phyloP scores from a whole-genome alignment of 2,113 vertebrate species.

The Corythoichthys haematopterus region DNA sequence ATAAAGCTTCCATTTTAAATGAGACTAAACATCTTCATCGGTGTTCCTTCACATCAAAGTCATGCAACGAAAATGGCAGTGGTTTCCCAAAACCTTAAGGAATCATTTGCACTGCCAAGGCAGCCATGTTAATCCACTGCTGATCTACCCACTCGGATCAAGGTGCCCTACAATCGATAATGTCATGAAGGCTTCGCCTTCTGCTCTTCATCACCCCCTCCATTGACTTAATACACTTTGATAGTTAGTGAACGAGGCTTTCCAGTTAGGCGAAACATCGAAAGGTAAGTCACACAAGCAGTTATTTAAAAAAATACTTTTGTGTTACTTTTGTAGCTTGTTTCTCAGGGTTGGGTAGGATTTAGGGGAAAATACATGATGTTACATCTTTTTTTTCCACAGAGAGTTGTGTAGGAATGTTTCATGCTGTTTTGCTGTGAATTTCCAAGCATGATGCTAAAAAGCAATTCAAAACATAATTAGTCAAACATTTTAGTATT shows the following conservation, averaged over 20 bases:
- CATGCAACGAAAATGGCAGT: slow-evolving; percentile 5
- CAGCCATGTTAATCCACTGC: slow-evolving; percentile 64
- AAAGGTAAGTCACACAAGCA: neutral
- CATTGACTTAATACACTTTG: slow-evolving; percentile 26
- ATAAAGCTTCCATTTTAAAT: neutral
- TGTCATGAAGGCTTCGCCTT: slow-evolving; percentile 44
- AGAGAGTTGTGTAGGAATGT: no score
- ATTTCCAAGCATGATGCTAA: no score
- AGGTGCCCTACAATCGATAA: slow-evolving; percentile 62
- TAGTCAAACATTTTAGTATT: no score
- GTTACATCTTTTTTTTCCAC: no score
- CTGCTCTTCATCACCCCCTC: slow-evolving; percentile 42
- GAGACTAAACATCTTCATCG: neutral
- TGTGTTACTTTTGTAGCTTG: no score
- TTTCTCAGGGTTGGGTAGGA: no score
- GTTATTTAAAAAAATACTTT: no score
- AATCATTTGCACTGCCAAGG: slow-evolving; percentile 32
- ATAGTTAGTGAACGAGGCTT: slow-evolving; percentile 11
- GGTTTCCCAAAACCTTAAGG: slow-evolving; percentile 29
- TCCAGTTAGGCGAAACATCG: slow-evolving; percentile 11
- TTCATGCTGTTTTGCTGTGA: no score
- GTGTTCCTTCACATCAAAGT: neutral
- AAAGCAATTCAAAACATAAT: no score
- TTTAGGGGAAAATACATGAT: no score
- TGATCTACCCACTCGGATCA: slow-evolving; percentile 57